Evolutionary conservation across 2,888 invertebrate species (phyloP).

Genomic region (Marronus borbonicus): DNA sequence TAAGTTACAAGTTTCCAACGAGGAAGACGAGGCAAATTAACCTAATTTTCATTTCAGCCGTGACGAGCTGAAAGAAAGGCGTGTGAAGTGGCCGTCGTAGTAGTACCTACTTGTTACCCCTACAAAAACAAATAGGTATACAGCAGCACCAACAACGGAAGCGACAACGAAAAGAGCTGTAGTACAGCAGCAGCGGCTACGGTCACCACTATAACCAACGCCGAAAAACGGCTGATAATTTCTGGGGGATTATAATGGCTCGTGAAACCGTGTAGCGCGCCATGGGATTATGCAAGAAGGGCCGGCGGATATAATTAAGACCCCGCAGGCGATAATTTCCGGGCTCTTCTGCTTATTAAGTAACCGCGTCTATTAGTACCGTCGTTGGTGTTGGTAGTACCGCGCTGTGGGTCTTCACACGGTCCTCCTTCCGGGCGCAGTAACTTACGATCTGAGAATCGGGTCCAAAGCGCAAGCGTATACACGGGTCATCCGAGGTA

Average conservation of each 20-base stretch:
- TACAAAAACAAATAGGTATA: too few species aligned
- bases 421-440: not conserved
- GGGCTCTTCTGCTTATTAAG: conserved; percentile 66
- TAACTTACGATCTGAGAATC: not conserved
- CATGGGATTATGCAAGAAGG: conserved; percentile 56
- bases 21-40: conserved; percentile 11
- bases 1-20: not conserved
- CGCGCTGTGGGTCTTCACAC: not conserved
- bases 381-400: not conserved
- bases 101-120: not conserved
- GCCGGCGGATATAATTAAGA: conserved; percentile 66
- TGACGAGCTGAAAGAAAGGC: not conserved
- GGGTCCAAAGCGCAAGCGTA: too few species aligned
- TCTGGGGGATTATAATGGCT: conserved; percentile 41
- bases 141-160: too few species aligned
- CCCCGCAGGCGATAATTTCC: conserved; percentile 67
- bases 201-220: not conserved
- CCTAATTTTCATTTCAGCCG: conserved; percentile 24
- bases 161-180: not conserved
- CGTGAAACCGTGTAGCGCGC: conserved; percentile 43
- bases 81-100: not conserved
- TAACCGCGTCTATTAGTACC: conserved; percentile 59
- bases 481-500: too few species aligned
- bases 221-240: conserved; percentile 41
- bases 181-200: not conserved